Percentiles rank a stretch among this genome's conserved stretches.
phyloP scores from a whole-genome alignment of 2,888 invertebrate species.

The Euphydryas editha region DNA sequence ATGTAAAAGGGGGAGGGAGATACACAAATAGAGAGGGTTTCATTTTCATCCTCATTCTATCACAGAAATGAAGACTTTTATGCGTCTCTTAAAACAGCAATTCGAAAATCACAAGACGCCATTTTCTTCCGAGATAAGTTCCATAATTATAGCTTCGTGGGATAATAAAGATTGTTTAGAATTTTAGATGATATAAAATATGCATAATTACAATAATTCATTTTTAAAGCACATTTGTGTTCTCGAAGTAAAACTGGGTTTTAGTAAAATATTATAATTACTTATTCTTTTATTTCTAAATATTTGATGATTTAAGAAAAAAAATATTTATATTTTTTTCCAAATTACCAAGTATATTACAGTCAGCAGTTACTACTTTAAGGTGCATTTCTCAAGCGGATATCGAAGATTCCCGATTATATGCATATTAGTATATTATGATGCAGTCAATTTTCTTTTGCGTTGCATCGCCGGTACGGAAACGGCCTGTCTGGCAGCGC shows the following conservation, averaged over 20 bases:
- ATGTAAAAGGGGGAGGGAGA: slow-evolving; percentile 25
- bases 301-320: too few relatives aligned
- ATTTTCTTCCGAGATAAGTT: slow-evolving; percentile 26
- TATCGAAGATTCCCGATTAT: slow-evolving; percentile 66
- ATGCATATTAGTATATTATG: slow-evolving; percentile 63
- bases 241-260: slow-evolving; percentile 1
- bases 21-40: slow-evolving; percentile 17
- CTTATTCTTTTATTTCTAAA: neutral
- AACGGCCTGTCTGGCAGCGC: slow-evolving; percentile 46
- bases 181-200: slow-evolving; percentile 22
- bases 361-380: too few relatives aligned
- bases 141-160: slow-evolving; percentile 25
- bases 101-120: slow-evolving; percentile 28
- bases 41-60: slow-evolving; percentile 27
- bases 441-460: slow-evolving; percentile 63
- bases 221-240: slow-evolving; percentile 7
- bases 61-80: slow-evolving; percentile 27
- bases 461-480: slow-evolving; percentile 48
- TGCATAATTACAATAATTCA: slow-evolving; percentile 17
- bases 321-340: neutral
- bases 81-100: slow-evolving; percentile 30
- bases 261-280: neutral
- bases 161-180: slow-evolving; percentile 25
- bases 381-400: slow-evolving; percentile 48
- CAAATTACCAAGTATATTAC: too few relatives aligned